Percentiles rank a stretch among this genome's conserved stretches.
Evolutionary conservation across 2,888 invertebrate genomes (phyloP).

Genomic region (Spilarctia lutea): DNA sequence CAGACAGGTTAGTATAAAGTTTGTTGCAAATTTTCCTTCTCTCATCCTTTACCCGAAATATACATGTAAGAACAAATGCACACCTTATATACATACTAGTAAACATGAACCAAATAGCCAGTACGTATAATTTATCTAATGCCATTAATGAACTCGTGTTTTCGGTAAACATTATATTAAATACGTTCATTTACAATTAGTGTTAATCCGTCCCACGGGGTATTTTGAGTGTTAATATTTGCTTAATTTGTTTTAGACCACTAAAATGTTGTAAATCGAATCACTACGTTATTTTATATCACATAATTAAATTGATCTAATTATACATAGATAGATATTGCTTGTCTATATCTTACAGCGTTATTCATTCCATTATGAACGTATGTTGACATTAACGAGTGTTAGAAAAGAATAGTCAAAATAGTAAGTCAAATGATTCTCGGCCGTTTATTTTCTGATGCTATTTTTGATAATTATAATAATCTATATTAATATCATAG

Average conservation of each 20-base stretch:
- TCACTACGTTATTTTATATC: neutral
- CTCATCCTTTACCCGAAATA: too few species aligned
- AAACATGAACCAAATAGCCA: neutral
- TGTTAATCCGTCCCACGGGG: conserved; percentile 6
- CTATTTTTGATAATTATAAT: too few species aligned
- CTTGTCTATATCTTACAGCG: too few species aligned
- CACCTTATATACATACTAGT: neutral
- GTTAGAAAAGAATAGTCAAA: too few species aligned
- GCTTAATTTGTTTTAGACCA: conserved; percentile 7
- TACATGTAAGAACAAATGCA: neutral
- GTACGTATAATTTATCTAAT: neutral
- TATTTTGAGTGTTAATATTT: conserved; percentile 34
- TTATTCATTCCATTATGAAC: too few species aligned
- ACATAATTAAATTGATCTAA: neutral
- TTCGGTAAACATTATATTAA: neutral
- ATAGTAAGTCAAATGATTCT: too few species aligned
- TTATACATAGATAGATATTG: neutral
- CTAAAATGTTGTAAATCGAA: conserved; percentile 3
- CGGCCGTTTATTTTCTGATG: too few species aligned
- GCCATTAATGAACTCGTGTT: neutral
- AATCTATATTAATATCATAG: too few species aligned
- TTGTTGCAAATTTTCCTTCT: too few species aligned
- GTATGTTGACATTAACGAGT: too few species aligned
- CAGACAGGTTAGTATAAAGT: too few species aligned
- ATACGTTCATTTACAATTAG: conserved; percentile 34